A percentile compares a stretch with the other conserved stretches of the same genome.
Conservation (phyloP, 2,797 vertebrate species). For the Avahi laniger region DNA sequence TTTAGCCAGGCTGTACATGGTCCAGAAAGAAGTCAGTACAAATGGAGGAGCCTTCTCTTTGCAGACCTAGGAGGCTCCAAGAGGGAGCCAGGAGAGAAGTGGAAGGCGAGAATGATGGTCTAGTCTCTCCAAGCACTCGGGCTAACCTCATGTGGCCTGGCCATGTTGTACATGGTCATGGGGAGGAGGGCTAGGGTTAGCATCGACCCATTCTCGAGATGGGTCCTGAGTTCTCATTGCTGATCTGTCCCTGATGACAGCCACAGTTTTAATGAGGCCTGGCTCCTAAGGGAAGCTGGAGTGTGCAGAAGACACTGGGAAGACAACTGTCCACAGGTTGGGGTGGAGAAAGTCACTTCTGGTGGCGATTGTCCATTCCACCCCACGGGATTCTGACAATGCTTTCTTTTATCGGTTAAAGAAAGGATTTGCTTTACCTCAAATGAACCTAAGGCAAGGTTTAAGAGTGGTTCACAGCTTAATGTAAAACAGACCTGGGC, state of each 20-base stretch:
- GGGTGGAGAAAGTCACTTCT: background rate
- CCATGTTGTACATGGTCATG: background rate
- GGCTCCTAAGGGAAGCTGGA: background rate
- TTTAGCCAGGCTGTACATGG: background rate
- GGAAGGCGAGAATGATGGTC: background rate
- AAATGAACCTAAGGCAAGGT: background rate
- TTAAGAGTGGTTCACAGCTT: background rate
- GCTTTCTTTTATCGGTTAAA: conserved; percentile 4
- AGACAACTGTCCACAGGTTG: background rate
- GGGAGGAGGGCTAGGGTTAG: background rate
- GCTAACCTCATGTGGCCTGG: background rate
- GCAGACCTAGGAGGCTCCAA: background rate
- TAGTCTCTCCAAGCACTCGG: background rate
- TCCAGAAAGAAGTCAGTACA: background rate
- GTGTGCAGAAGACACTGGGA: background rate
- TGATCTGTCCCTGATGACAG: background rate
- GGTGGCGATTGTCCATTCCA: background rate
- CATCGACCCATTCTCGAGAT: background rate
- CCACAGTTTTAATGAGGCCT: background rate
- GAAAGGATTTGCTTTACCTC: background rate
- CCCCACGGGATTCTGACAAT: background rate
- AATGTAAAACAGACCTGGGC: conserved; percentile 1
- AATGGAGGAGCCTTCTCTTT: background rate
- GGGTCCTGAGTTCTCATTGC: background rate
- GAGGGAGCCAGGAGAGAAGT: background rate